Evolutionary conservation across 2,888 invertebrate genomes (phyloP).

Genomic region (Punctoribates punctum): DNA sequence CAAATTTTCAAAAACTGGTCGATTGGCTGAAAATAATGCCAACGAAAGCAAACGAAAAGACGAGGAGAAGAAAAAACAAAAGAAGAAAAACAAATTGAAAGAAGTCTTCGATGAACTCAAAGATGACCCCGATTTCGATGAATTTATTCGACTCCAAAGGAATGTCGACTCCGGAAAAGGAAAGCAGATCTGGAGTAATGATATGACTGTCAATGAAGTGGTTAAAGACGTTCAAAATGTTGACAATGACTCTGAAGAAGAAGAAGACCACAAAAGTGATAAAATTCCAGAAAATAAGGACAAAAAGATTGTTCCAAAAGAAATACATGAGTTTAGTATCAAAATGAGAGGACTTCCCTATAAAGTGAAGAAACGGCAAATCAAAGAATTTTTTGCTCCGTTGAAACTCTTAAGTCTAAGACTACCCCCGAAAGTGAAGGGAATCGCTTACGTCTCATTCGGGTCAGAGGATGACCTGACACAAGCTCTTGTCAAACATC

Average conservation of each 20-base stretch:
- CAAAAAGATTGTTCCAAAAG: conserved; percentile 34
- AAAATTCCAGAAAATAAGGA: conserved; percentile 47
- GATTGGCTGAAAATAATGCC: background rate
- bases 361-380: conserved; percentile 61
- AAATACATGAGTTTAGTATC: conserved; percentile 39
- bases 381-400: conserved; percentile 79
- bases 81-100: conserved; percentile 31
- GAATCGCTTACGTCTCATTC: conserved; percentile 88
- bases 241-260: conserved; percentile 50
- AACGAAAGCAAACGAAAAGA: conserved; percentile 31
- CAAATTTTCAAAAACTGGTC: conserved; percentile 18
- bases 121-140: conserved; percentile 80
- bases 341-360: conserved; percentile 44
- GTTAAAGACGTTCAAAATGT: conserved; percentile 51
- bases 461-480: conserved; percentile 73
- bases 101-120: conserved; percentile 49
- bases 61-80: conserved; percentile 1
- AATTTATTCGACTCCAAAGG: conserved; percentile 81
- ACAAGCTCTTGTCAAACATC: conserved; percentile 75
- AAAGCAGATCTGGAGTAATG: conserved; percentile 60
- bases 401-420: conserved; percentile 67
- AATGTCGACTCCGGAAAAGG: conserved; percentile 53
- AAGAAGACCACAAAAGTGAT: conserved; percentile 48
- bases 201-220: conserved; percentile 50
- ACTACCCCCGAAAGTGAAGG: conserved; percentile 69